A percentile compares a stretch with the other conserved stretches of the same genome.
phyloP scores from a whole-genome alignment of 2,888 invertebrate genomes.

The Noctua janthina region DNA sequence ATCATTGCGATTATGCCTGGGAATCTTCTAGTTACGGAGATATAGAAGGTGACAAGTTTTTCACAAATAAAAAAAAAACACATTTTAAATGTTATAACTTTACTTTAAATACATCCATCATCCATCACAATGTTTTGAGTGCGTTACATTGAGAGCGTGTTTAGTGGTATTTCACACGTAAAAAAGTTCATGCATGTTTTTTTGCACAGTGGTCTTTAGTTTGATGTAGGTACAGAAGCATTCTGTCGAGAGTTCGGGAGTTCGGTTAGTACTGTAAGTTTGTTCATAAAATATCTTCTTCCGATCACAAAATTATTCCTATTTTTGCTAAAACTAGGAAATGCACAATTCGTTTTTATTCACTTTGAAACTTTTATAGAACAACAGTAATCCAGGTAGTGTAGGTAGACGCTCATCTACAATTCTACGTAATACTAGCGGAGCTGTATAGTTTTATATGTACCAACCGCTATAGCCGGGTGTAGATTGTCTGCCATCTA shows the following conservation, averaged over 20 bases:
- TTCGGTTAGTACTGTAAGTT: neutral
- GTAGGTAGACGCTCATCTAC: conserved; percentile 7
- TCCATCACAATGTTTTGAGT: neutral
- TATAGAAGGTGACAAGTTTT: neutral
- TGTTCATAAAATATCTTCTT: neutral
- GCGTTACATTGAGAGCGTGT: neutral
- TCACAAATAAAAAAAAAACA: neutral
- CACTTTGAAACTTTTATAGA: conserved; percentile 41
- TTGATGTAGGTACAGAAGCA: no score
- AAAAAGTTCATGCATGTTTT: no score
- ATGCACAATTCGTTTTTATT: conserved; percentile 38
- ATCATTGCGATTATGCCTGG: neutral
- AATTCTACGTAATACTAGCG: neutral
- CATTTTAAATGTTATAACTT: no score
- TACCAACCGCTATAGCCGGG: no score
- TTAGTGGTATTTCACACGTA: neutral
- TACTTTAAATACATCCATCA: no score
- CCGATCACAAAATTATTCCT: conserved; percentile 8
- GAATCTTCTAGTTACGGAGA: neutral
- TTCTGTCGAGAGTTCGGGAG: no score
- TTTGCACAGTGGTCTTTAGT: no score
- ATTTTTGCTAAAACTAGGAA: conserved; percentile 11
- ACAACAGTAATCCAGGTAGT: conserved; percentile 16
- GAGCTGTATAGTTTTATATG: neutral
- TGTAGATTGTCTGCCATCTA: neutral